phyloP scores from a whole-genome alignment of 2,888 invertebrate species.

The Megamerina dolium region DNA sequence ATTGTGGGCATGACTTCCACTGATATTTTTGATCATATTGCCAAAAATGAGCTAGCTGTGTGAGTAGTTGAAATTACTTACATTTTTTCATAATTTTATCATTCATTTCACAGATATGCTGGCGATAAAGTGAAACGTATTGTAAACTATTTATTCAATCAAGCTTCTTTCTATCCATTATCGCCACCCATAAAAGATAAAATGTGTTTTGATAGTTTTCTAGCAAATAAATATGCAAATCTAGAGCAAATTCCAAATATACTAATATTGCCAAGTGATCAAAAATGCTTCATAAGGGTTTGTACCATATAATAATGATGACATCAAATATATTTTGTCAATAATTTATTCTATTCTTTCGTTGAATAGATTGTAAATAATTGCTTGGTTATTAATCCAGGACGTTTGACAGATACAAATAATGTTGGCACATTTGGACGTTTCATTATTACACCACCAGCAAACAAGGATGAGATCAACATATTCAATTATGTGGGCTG shows the following conservation, averaged over 20 bases:
- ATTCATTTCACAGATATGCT: constrained; percentile 41
- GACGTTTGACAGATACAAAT: constrained; percentile 70
- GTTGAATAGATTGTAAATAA: constrained; percentile 63
- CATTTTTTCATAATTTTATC: not conserved
- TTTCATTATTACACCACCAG: constrained; percentile 54
- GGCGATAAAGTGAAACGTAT: constrained; percentile 70
- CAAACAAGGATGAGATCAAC: constrained; percentile 35
- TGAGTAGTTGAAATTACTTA: too few species aligned
- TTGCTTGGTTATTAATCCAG: constrained; percentile 80
- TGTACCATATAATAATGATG: constrained; percentile 17
- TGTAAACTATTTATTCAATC: constrained; percentile 67
- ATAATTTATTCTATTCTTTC: not conserved
- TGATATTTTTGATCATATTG: constrained; percentile 77
- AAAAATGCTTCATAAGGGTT: constrained; percentile 76
- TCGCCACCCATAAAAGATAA: constrained; percentile 63
- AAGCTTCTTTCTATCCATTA: constrained; percentile 76
- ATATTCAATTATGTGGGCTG: constrained; percentile 50
- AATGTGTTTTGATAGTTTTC: constrained; percentile 62
- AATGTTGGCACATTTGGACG: constrained; percentile 74
- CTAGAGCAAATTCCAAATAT: constrained; percentile 73
- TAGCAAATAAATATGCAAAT: constrained; percentile 66
- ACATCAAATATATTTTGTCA: not conserved
- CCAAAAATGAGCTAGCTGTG: constrained; percentile 71
- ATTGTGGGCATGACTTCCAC: constrained; percentile 73
- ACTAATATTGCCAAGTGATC: constrained; percentile 76